Percentiles rank a stretch among this genome's conserved stretches.
These are phyloP conservation scores for Periphyllus acericola DNA, from an alignment of 2,888 invertebrate genomes.

Conservation along the genomic window DNA sequence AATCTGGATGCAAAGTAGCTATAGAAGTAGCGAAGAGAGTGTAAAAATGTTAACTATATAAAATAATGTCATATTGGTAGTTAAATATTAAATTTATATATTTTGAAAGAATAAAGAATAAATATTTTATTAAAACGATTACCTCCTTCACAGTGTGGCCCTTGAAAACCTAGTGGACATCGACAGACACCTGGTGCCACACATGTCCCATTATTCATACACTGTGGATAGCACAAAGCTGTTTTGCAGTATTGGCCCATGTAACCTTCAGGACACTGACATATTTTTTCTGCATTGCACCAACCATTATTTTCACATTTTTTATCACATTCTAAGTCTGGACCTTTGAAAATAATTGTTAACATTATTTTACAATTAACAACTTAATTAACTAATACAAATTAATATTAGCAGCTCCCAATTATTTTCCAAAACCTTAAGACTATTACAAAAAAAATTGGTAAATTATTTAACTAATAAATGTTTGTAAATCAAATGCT, in stretches of 20 bases:
- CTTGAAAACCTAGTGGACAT: constrained; percentile 90
- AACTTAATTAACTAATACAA: neutral
- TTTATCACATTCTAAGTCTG: constrained; percentile 89
- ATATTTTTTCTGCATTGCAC: constrained; percentile 85
- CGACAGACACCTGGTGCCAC: constrained; percentile 89
- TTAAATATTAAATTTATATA: constrained; percentile 17
- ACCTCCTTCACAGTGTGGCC: constrained; percentile 91
- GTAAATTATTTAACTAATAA: constrained; percentile 11
- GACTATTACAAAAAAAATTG: neutral
- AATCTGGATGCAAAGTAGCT: constrained; percentile 91
- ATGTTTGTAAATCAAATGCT: neutral
- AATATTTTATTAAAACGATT: constrained; percentile 65
- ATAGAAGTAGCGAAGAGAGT: constrained; percentile 93
- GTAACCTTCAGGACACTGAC: constrained; percentile 89
- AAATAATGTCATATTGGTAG: neutral
- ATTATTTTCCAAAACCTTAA: constrained; percentile 10
- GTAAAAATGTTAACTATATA: constrained; percentile 67
- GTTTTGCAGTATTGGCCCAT: constrained; percentile 90
- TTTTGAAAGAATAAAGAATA: constrained; percentile 15
- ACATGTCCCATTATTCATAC: constrained; percentile 92
- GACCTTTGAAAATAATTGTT: constrained; percentile 70
- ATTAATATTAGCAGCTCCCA: neutral
- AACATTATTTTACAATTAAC: neutral
- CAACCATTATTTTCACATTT: constrained; percentile 87
- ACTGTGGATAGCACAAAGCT: constrained; percentile 90